Evolutionary conservation across 2,797 vertebrate species (phyloP), one percentile per base, ranked within the genome.

Genomic region (Pangasius djambal): DNA sequence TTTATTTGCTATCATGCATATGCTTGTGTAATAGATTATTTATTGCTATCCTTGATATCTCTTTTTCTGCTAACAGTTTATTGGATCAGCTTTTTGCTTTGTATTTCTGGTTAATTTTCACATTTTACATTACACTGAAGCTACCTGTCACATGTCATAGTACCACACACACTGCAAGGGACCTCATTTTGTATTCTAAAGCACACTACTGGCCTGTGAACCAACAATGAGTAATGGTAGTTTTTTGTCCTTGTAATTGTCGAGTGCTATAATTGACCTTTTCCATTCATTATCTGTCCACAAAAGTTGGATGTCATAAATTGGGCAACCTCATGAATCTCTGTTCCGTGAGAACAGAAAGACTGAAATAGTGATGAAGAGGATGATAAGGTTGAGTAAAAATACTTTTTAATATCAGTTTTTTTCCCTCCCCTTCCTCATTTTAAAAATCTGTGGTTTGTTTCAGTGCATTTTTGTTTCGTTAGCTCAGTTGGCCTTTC

Each of bases 401-500:
- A 52, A 18, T 13, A 22, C n/a, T 3, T 65, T 28, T 72, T 40
- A 72, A 72, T 72, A 34, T 72, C 34, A 72, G 6, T 40, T 72
- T 31, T 4, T 4, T 25, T 0, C 4, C 10, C 44, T 16, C 48
- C 15, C 10, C 1, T 44, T n/a, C 2, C 25, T 5, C 34, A 37
- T 88, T 34, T 85, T 72, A 9, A 25, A 75, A 28, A 55, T 55
- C 7, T 77, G 86, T 89, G 83, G n/a, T 69, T 86, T 89, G 8
- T 91, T 89, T 81, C 10, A 10, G 57, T 34, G 2, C 52, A 34
- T 91, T 86, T 90, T 88, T 87, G 78, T 89, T 91, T 89, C 81
- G 28, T 84, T 84, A 72, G 40, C 79, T 70, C 85, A 75, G 63
- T 48, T 50, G 87, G 28, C 44, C 10, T 85, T 37, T 89, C 16